These are phyloP conservation scores for Hipparchia sbordonii DNA, from an alignment of 2,888 invertebrate genomes.

Conservation along the genomic window DNA sequence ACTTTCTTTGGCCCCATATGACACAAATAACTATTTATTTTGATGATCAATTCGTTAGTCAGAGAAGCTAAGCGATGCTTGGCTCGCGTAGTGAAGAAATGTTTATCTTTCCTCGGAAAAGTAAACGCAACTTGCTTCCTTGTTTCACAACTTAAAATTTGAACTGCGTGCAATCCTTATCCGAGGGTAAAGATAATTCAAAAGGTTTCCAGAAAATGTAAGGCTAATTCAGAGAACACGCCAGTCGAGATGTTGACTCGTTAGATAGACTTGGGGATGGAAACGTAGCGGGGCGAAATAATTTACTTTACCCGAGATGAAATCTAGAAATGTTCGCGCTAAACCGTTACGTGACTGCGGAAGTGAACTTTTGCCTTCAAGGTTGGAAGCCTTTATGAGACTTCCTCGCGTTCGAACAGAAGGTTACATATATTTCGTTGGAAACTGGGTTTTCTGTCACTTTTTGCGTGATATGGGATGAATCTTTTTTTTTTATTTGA, in stretches of 20 bases:
- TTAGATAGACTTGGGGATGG: conserved; percentile 21
- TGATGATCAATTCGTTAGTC: too few species aligned
- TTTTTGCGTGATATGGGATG: not conserved
- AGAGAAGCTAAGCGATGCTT: not conserved
- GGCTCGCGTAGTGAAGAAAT: not conserved
- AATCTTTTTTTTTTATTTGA: too few species aligned
- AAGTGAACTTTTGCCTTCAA: conserved; percentile 8
- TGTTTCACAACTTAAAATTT: not conserved
- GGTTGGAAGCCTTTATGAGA: conserved; percentile 5
- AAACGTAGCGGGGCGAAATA: conserved; percentile 21
- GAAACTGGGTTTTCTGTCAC: conserved; percentile 4
- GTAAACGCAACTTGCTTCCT: not conserved
- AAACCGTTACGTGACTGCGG: conserved; percentile 12
- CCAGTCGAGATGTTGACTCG: conserved; percentile 16
- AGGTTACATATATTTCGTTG: conserved; percentile 4
- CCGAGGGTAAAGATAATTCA: conserved; percentile 2
- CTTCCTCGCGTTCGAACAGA: conserved; percentile 5
- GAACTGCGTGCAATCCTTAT: conserved; percentile 9
- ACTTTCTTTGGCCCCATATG: too few species aligned
- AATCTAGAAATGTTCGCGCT: conserved; percentile 22
- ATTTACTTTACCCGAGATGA: conserved; percentile 22
- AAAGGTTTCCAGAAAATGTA: conserved; percentile 2
- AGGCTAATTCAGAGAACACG: conserved; percentile 18
- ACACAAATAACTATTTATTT: too few species aligned
- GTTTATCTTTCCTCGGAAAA: not conserved